Evolutionary conservation across 2,797 vertebrate species (phyloP).

Genomic region (Phaenicophaeus curvirostris): DNA sequence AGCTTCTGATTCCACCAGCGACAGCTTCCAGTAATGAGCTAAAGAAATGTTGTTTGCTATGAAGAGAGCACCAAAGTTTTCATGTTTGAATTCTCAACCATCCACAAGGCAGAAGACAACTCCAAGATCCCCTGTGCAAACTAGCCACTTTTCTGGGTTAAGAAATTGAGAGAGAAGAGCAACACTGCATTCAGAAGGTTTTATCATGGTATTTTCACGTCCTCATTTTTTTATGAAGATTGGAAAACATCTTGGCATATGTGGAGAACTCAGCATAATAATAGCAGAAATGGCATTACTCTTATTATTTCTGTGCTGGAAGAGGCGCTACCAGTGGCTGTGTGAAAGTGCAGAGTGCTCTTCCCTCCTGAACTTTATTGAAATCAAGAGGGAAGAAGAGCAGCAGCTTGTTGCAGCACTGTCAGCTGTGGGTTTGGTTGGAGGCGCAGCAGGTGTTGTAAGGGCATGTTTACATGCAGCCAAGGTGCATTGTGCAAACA

Average conservation of each 20-base stretch:
- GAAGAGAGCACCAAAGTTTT: neutral
- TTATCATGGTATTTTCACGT: neutral
- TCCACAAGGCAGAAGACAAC: neutral
- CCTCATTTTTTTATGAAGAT: neutral
- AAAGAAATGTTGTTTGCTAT: neutral
- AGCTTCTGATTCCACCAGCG: neutral
- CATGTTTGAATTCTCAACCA: neutral
- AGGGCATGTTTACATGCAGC: neutral
- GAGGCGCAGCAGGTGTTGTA: neutral
- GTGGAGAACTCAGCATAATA: neutral
- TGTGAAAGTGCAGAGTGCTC: neutral
- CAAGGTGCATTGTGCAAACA: neutral
- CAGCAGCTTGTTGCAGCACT: neutral
- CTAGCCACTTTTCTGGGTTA: neutral
- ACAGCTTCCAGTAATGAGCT: slow-evolving; percentile 31
- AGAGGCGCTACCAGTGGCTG: neutral
- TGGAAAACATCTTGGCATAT: neutral
- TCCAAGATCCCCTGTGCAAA: slow-evolving; percentile 32
- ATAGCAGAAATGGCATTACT: neutral
- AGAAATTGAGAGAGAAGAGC: slow-evolving; percentile 25
- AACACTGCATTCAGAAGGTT: neutral
- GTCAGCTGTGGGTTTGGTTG: neutral
- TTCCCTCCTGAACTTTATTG: neutral
- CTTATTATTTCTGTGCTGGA: neutral
- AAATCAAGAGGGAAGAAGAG: neutral